Conservation (phyloP, 1,140 invertebrate species). For the Zophobas morio region DNA sequence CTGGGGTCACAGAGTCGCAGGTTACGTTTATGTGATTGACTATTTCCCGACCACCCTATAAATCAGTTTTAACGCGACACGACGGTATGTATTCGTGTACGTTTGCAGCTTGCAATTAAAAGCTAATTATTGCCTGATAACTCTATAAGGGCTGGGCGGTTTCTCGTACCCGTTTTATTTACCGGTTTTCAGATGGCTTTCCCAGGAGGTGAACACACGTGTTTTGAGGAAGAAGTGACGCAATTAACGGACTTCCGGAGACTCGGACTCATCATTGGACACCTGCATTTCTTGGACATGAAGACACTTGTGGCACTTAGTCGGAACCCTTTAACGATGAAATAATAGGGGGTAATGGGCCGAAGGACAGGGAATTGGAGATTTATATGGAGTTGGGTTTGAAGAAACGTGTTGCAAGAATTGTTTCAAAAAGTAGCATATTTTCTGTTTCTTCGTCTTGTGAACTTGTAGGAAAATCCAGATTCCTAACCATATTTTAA, state of each 20-base stretch:
- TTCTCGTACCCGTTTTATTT: conserved; percentile 1
- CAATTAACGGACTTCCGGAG: conserved; percentile 54
- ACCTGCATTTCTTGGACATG: conserved; percentile 38
- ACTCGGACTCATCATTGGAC: conserved; percentile 42
- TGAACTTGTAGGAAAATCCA: no score
- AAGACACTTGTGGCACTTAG: conserved; percentile 27
- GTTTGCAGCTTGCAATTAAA: not conserved
- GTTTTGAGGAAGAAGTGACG: conserved; percentile 52
- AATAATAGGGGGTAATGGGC: conserved; percentile 37
- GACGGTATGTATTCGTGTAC: not conserved
- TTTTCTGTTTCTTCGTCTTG: no score
- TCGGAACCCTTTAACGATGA: conserved; percentile 35
- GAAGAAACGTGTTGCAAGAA: not conserved
- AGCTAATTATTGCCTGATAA: conserved; percentile 8
- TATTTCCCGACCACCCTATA: conserved; percentile 18
- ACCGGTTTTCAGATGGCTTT: conserved; percentile 32
- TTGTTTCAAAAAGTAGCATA: conserved; percentile 4
- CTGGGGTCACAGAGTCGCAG: no score
- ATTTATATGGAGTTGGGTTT: no score
- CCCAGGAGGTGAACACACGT: conserved; percentile 46
- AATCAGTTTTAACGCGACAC: conserved; percentile 29
- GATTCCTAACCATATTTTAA: no score
- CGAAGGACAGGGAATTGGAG: not conserved
- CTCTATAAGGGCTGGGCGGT: conserved; percentile 3
- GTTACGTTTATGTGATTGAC: conserved; percentile 5